Evolutionary conservation across 1,140 invertebrate species (phyloP).

Genomic region (Ceratina calcarata): DNA sequence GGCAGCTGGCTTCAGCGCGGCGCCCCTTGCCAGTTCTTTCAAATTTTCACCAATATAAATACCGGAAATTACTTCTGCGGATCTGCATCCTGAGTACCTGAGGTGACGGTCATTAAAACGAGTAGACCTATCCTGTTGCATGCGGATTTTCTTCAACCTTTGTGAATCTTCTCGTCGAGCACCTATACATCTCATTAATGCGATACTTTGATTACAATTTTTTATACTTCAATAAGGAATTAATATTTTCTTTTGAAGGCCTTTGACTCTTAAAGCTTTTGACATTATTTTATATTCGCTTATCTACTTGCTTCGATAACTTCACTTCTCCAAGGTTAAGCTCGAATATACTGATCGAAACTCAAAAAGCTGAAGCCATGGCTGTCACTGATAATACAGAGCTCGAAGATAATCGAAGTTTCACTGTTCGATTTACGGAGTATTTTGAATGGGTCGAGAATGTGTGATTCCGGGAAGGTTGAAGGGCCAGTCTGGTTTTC

Average conservation of each 20-base stretch:
- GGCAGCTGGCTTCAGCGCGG: slow-evolving; percentile 29
- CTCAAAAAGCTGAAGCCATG: too few species aligned
- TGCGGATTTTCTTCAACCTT: not conserved
- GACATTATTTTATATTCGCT: too few species aligned
- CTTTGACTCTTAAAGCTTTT: too few species aligned
- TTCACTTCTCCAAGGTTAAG: not conserved
- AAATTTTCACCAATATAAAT: slow-evolving; percentile 34
- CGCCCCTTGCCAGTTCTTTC: slow-evolving; percentile 41
- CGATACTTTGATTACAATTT: not conserved
- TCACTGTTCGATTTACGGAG: slow-evolving; percentile 9
- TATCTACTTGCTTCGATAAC: too few species aligned
- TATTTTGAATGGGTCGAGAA: slow-evolving; percentile 34
- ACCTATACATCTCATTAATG: too few species aligned
- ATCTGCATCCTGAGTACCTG: slow-evolving; percentile 7
- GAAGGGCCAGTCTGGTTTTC: slow-evolving; percentile 65
- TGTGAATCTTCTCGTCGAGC: too few species aligned
- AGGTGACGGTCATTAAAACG: slow-evolving; percentile 21
- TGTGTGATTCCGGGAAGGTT: slow-evolving; percentile 58
- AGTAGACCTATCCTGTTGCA: not conserved
- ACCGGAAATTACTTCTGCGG: slow-evolving; percentile 45
- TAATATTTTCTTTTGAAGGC: too few species aligned
- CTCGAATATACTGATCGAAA: too few species aligned
- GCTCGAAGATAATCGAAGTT: slow-evolving; percentile 21
- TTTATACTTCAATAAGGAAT: not conserved
- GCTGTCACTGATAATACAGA: too few species aligned